These are phyloP conservation scores for Phataginus tetradactyla DNA, from an alignment of 2,797 vertebrate genomes.

Conservation along the genomic window DNA sequence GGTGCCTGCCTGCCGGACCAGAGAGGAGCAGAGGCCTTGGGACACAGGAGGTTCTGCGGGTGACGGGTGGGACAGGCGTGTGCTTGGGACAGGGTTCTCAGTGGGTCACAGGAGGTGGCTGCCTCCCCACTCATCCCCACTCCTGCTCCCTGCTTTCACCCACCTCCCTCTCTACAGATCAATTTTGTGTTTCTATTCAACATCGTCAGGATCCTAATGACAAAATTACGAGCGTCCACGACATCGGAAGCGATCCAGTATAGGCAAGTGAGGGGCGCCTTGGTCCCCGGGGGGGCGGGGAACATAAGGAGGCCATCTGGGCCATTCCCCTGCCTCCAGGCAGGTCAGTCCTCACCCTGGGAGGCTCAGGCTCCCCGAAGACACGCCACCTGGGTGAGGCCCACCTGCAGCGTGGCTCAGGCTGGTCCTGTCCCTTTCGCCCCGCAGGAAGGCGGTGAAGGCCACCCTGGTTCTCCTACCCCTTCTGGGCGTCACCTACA, in stretches of 20 bases:
- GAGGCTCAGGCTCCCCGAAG: background rate
- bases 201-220: constrained; percentile 98
- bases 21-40: background rate
- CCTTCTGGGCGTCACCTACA: constrained; percentile 97
- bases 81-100: fast-evolving
- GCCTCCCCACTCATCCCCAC: background rate
- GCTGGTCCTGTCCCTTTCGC: background rate
- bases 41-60: background rate
- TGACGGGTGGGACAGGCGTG: fast-evolving
- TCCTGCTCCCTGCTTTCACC: background rate
- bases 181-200: constrained; percentile 99
- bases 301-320: background rate
- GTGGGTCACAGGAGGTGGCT: fast-evolving
- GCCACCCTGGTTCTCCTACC: constrained; percentile 96
- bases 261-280: constrained; percentile 87
- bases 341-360: background rate
- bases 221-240: constrained; percentile 96
- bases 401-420: background rate
- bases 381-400: fast-evolving
- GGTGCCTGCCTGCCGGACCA: background rate
- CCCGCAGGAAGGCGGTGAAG: constrained; percentile 96
- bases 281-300: background rate
- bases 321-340: background rate
- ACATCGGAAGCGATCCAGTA: constrained; percentile 99
- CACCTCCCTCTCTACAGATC: constrained; percentile 87